Percentiles rank a stretch among this genome's conserved stretches.
Evolutionary conservation across 2,888 invertebrate species (phyloP).

Genomic region (Epirrita christyi): DNA sequence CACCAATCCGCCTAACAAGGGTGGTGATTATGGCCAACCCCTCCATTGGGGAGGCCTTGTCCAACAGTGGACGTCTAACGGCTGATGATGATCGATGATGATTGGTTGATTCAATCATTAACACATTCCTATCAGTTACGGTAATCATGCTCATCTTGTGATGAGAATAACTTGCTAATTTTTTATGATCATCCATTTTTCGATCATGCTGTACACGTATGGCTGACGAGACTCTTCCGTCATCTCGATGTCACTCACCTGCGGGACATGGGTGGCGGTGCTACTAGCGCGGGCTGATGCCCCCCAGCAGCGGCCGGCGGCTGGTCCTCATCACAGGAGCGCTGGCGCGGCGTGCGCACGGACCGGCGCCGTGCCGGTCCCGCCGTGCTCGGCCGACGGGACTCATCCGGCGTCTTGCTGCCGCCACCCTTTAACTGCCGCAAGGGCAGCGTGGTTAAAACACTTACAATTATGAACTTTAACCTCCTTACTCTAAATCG

Average conservation of each 20-base stretch:
- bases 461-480: constrained; percentile 38
- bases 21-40: too few relatives aligned
- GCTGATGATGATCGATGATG: too few relatives aligned
- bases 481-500: neutral
- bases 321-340: constrained; percentile 93
- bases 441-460: constrained; percentile 81
- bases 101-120: too few relatives aligned
- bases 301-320: constrained; percentile 41
- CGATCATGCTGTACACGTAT: too few relatives aligned
- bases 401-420: constrained; percentile 84
- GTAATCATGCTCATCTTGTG: too few relatives aligned
- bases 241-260: constrained; percentile 63
- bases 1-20: too few relatives aligned
- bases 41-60: too few relatives aligned
- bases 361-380: constrained; percentile 85
- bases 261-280: constrained; percentile 90
- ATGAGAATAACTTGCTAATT: too few relatives aligned
- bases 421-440: constrained; percentile 88
- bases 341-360: constrained; percentile 88
- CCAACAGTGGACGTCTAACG: too few relatives aligned
- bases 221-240: neutral
- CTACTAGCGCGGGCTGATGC: constrained; percentile 85
- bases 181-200: too few relatives aligned
- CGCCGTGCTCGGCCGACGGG: constrained; percentile 86
- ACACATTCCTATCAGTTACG: too few relatives aligned